Evolutionary conservation across 2,888 invertebrate species (phyloP).

Genomic region (Oligia strigilis): DNA sequence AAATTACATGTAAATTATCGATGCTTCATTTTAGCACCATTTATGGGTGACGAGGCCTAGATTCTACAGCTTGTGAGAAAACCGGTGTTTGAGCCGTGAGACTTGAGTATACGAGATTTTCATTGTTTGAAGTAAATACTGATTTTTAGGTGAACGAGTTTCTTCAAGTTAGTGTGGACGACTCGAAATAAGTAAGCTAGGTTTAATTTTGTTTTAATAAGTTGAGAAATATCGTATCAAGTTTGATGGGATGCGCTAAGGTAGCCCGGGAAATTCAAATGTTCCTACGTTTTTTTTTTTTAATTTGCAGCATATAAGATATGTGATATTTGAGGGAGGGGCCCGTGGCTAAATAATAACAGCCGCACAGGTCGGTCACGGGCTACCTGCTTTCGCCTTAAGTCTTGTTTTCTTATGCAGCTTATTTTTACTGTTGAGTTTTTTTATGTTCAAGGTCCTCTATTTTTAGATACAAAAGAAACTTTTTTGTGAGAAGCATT

Average conservation of each 20-base stretch:
- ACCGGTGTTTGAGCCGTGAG: conserved; percentile 52
- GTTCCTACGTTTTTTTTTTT: neutral
- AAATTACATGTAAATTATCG: conserved; percentile 82
- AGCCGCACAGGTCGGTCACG: neutral
- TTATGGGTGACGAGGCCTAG: conserved; percentile 72
- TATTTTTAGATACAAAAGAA: neutral
- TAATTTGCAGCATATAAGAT: neutral
- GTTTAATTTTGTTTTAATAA: neutral
- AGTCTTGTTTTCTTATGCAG: neutral
- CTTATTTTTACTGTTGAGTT: neutral
- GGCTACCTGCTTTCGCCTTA: neutral
- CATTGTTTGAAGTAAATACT: conserved; percentile 42
- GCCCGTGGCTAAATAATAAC: no score
- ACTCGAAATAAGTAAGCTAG: neutral
- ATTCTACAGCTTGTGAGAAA: conserved; percentile 52
- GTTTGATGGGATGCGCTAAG: neutral
- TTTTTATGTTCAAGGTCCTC: neutral
- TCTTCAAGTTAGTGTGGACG: neutral
- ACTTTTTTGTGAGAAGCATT: neutral
- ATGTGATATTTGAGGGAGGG: no score
- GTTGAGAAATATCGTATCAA: neutral
- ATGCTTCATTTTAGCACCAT: conserved; percentile 73
- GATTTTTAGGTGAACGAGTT: conserved; percentile 19
- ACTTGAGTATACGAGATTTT: conserved; percentile 16
- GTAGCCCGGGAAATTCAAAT: neutral